Base-by-base conservation (phyloP, 2,113 vertebrate species). In the Bubalus kerabau region DNA sequence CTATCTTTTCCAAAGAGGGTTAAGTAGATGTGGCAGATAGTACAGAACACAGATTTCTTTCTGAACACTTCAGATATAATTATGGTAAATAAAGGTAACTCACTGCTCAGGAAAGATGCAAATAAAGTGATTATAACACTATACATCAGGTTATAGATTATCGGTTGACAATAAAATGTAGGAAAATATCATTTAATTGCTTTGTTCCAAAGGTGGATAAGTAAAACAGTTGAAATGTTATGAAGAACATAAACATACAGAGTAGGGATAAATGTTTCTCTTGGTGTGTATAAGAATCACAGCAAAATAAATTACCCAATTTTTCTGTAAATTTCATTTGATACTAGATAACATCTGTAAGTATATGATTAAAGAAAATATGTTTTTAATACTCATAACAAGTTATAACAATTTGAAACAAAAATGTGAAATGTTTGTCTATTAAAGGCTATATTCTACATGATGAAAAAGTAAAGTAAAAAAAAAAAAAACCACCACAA, bases 301-400 rank as follows among this genome's bases (percentile, higher is more conserved):
- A 95, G 64, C 87, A 71, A 95, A 92, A 96, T 40, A 96, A 97
- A 96, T 86, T 54, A 62, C n/a, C 21, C 48, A 85, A 85, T 91
- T 94, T 94, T 96, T 94, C 54, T 85, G 52, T 94, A 90, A 94
- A 87, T 54, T 94, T 97, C 32, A 91, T 96, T 96, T 86, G 26
- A 91, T 71, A 86, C 87, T 95, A 88, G 11, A 95, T 90, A 96
- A 92, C 32, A 76, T 59, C 78, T 92, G 90, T 96, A 97, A 98
- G 89, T 85, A 86, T 54, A 7, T 95, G 32, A 97, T 96, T 94
- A 95, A 93, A 89, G 91, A 95, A 98, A 90, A 97, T 83, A 87
- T 64, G 32, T 84, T 96, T 95, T 93, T 97, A 96, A 97, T 97
- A 90, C 15, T 82, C 30, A 83, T 90, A 50, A 91, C 43, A 97